Percentiles rank a stretch among this genome's conserved stretches.
Evolutionary conservation across 2,113 vertebrate genomes (phyloP).

Genomic region (Lipophrys pholis): DNA sequence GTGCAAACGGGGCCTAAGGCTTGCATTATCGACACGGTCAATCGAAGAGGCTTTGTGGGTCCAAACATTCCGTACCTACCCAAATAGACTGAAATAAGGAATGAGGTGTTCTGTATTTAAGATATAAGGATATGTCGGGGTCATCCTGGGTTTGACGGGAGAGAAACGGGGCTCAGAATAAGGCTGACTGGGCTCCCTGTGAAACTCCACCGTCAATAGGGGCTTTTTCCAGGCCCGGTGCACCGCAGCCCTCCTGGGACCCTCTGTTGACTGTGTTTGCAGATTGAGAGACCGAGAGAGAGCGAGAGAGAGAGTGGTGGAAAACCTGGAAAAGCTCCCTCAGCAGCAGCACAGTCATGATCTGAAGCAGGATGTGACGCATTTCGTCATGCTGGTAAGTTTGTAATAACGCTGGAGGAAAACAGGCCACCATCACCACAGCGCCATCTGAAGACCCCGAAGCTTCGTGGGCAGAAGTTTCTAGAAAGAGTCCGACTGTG

Average conservation of each 20-base stretch:
- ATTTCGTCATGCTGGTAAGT: slow-evolving; percentile 8
- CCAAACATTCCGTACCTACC: too few species aligned
- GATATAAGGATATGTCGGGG: slow-evolving; percentile 21
- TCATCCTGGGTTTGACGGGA: slow-evolving; percentile 47
- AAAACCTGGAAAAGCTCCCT: slow-evolving; percentile 16
- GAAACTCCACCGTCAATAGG: slow-evolving; percentile 71
- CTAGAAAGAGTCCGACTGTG: neutral
- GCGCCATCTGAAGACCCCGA: slow-evolving; percentile 18
- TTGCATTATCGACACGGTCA: too few species aligned
- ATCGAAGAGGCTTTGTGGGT: too few species aligned
- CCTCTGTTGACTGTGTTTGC: slow-evolving; percentile 51
- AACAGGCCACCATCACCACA: neutral
- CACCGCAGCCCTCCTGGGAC: slow-evolving; percentile 61
- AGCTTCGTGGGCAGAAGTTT: neutral
- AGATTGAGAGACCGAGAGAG: slow-evolving; percentile 11
- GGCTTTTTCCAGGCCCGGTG: slow-evolving; percentile 64
- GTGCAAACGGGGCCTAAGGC: too few species aligned
- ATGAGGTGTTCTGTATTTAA: too few species aligned
- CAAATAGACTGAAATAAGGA: too few species aligned
- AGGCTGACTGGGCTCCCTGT: slow-evolving; percentile 53
- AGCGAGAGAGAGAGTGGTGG: too few species aligned
- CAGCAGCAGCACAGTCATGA: too few species aligned
- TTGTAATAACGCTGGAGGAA: slow-evolving; percentile 1
- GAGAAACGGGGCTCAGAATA: slow-evolving; percentile 23
- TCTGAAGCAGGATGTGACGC: neutral